These are phyloP conservation scores for Amphiprion clarkii DNA, from an alignment of 2,797 vertebrate species.

Conservation along the genomic window DNA sequence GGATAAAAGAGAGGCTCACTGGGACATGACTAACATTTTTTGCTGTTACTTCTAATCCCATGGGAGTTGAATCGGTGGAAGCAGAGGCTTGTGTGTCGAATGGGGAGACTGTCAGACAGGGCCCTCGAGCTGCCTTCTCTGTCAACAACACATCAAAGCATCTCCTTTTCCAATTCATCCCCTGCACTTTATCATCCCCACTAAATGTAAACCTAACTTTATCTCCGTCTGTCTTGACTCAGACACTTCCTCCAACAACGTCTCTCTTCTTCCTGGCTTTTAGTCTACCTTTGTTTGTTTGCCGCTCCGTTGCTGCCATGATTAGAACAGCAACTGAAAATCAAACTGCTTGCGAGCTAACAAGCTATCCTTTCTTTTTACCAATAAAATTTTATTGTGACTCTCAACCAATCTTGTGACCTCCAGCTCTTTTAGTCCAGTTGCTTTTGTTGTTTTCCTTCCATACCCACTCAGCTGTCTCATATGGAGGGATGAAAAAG, in stretches of 20 bases:
- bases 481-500: constrained; percentile 29
- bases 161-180: constrained; percentile 39
- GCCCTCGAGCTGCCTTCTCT: constrained; percentile 44
- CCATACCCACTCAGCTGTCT: constrained; percentile 28
- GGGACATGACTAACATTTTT: constrained; percentile 30
- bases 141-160: constrained; percentile 69
- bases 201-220: constrained; percentile 47
- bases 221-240: constrained; percentile 39
- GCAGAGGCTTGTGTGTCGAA: constrained; percentile 49
- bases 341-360: neutral
- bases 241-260: constrained; percentile 28
- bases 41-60: constrained; percentile 54
- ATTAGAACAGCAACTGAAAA: constrained; percentile 30
- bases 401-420: constrained; percentile 30
- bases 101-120: constrained; percentile 47
- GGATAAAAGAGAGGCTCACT: constrained; percentile 47
- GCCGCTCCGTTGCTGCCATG: constrained; percentile 23
- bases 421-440: constrained; percentile 4
- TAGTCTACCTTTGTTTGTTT: constrained; percentile 28
- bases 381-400: neutral
- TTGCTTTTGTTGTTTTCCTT: constrained; percentile 27
- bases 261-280: constrained; percentile 28
- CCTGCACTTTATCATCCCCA: constrained; percentile 48
- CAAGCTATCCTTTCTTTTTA: constrained; percentile 7
- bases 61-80: constrained; percentile 35